Evolutionary conservation across 2,888 invertebrate genomes (phyloP).

Genomic region (Palloptera scutellata): DNA sequence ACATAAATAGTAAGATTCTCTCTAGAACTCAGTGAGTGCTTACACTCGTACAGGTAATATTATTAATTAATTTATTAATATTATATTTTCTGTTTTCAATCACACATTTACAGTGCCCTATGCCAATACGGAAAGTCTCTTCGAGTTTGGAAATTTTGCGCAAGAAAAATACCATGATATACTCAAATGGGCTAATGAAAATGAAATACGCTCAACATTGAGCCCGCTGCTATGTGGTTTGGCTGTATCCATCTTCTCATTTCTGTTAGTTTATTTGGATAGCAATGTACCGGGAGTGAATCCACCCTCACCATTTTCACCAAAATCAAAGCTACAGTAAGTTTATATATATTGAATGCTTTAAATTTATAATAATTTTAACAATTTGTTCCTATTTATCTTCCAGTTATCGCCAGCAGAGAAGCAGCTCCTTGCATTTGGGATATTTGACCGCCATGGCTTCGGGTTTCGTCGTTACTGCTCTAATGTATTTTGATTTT

Average conservation of each 20-base stretch:
- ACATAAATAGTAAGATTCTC: background rate
- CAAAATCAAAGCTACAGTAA: conserved; percentile 65
- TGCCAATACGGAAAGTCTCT: conserved; percentile 44
- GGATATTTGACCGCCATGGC: conserved; percentile 66
- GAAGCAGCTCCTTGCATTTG: conserved; percentile 60
- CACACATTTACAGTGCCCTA: conserved; percentile 48
- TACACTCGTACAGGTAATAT: background rate
- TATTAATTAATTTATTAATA: too few species aligned
- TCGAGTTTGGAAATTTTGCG: conserved; percentile 45
- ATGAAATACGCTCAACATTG: conserved; percentile 47
- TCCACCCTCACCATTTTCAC: conserved; percentile 70
- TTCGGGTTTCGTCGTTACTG: conserved; percentile 64
- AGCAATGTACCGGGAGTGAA: conserved; percentile 69
- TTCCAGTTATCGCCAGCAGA: conserved; percentile 54
- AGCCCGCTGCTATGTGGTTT: conserved; percentile 64
- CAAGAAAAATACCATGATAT: conserved; percentile 46
- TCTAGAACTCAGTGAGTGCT: too few species aligned
- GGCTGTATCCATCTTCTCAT: conserved; percentile 67
- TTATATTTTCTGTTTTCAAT: too few species aligned
- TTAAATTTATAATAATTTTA: background rate
- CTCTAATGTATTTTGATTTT: conserved; percentile 59
- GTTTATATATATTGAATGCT: conserved; percentile 20
- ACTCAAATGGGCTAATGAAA: conserved; percentile 48
- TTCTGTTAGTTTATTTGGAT: conserved; percentile 70
- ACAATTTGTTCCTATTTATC: background rate